These are phyloP conservation scores for Chiloscyllium plagiosum DNA, from an alignment of 2,113 vertebrate species.

Conservation along the genomic window DNA sequence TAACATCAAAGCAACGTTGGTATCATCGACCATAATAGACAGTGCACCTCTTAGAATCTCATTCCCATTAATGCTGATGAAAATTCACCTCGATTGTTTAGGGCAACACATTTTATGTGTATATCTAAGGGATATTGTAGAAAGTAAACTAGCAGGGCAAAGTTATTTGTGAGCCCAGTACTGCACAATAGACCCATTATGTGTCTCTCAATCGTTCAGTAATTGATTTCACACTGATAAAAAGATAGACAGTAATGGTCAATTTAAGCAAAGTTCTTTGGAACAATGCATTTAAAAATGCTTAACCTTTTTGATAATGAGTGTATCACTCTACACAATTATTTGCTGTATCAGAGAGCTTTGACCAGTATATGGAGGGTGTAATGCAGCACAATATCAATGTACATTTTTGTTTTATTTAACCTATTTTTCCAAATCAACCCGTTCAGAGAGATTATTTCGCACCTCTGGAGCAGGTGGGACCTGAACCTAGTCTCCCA, in stretches of 20 bases:
- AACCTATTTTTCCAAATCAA: too few relatives aligned
- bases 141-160: not conserved
- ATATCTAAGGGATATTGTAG: not conserved
- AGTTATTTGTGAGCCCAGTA: not conserved
- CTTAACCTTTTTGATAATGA: not conserved
- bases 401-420: not conserved
- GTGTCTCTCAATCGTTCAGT: not conserved
- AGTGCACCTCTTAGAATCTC: not conserved
- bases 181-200: not conserved
- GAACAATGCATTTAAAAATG: not conserved
- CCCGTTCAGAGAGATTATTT: too few relatives aligned
- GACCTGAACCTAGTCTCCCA: too few relatives aligned
- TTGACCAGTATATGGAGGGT: not conserved
- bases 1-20: not conserved
- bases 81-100: not conserved
- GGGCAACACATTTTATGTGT: not conserved
- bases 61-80: not conserved
- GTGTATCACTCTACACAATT: not conserved
- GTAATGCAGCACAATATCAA: not conserved
- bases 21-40: not conserved
- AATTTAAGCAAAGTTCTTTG: not conserved
- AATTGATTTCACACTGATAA: not conserved
- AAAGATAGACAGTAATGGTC: not conserved
- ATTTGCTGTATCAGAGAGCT: not conserved
- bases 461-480: too few relatives aligned